Evolutionary conservation across 1,140 invertebrate species (phyloP), one percentile per base, ranked within the genome.

Genomic region (Goniozus legneri): DNA sequence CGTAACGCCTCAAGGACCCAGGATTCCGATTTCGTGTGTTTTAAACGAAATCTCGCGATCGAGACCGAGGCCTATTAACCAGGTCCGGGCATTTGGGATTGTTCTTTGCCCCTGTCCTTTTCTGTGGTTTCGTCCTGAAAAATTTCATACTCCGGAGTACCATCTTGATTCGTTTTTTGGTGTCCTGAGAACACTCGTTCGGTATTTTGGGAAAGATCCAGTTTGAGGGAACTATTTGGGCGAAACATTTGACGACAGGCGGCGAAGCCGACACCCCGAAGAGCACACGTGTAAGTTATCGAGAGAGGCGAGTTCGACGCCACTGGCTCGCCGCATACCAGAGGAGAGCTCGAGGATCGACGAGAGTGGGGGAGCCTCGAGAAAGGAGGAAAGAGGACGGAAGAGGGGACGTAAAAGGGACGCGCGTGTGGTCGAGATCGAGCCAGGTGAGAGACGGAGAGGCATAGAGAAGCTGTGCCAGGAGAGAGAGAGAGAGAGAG

Each of bases 321-420:
- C 57, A 58, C 44, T 59, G 52, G 37, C 18, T 39, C 24, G 21
- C 44, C 37, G 51, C 57, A 59, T 59, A 59, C 57, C 57, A 50
- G 50, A 58, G 56, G 32, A 33, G 47, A 36, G 13, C 20, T 24
- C 31, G 32, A 35, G 39, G 35, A 32, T 19, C 35, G 30, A 36
- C n/a, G 30, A 32, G 30, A 34, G 33, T 38, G 38, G 22, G 44
- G 43, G 43, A 21, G 34, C 22, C 31, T 38, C 37, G 46, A 52
- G 52, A 47, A 43, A 42, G 50, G 52, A 44, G 22, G 39, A 39
- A 14, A 39, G 18, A 16, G 14, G 33, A 40, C 24, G 39, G 21
- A 10, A 14, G 40, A 24, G 33, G 22, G 18, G 16, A 22, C 12
- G 47, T 14, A 38, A 13, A 22, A 46, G 22, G 20, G 18, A 27